A percentile compares a stretch with the other conserved stretches of the same genome.
Conservation (phyloP, 2,113 vertebrate genomes). For the Solenodon paradoxus region DNA sequence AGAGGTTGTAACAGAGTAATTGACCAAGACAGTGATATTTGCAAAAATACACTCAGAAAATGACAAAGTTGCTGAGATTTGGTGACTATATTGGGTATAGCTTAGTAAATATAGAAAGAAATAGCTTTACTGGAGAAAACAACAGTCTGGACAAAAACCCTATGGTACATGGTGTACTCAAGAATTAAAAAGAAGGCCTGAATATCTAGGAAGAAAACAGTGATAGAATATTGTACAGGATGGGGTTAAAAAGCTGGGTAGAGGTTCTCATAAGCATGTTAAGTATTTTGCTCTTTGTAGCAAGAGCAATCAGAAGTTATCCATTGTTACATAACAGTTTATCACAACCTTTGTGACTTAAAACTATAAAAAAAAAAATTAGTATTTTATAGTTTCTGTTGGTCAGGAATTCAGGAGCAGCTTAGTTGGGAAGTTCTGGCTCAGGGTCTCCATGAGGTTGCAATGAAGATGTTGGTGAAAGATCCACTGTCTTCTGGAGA, state of each 20-base stretch:
- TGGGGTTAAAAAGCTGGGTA: neutral
- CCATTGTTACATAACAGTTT: neutral
- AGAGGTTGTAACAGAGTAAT: neutral
- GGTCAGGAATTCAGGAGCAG: neutral
- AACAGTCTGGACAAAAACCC: neutral
- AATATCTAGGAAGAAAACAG: neutral
- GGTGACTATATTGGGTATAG: neutral
- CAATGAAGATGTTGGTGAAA: neutral
- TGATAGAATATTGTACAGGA: neutral
- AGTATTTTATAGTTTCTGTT: neutral
- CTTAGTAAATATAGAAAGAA: neutral
- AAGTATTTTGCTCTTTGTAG: neutral
- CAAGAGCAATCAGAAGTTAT: neutral
- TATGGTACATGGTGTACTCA: neutral
- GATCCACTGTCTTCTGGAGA: neutral
- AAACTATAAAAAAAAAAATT: neutral
- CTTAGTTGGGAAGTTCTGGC: neutral
- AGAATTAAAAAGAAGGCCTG: neutral
- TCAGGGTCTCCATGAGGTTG: neutral
- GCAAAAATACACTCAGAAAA: neutral
- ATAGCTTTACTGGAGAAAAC: neutral
- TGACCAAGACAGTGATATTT: neutral
- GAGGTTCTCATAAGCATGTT: neutral
- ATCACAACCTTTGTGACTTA: neutral
- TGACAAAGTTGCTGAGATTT: neutral